A percentile compares a stretch with the other conserved stretches of the same genome.
phyloP scores from a whole-genome alignment of 2,797 vertebrate genomes.

The Rhyacichthys aspro region DNA sequence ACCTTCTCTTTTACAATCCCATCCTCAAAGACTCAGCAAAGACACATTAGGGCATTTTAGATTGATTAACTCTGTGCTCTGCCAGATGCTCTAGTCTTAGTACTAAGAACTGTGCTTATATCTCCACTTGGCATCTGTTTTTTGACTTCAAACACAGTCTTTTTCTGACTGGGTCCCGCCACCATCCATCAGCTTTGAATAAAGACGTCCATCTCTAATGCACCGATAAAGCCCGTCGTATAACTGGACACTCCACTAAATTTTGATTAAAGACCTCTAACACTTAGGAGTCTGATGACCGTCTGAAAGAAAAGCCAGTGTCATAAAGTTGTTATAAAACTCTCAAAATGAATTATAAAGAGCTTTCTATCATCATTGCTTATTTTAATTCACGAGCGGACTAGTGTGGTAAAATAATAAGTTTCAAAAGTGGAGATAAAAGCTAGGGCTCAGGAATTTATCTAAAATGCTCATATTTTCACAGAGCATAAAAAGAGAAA shows the following conservation, averaged over 20 bases:
- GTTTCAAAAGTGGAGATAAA: conserved; percentile 53
- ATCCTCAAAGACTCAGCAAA: background rate
- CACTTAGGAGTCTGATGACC: conserved; percentile 52
- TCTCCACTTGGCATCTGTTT: conserved; percentile 19
- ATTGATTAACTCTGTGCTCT: conserved; percentile 18
- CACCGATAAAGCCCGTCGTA: conserved; percentile 62
- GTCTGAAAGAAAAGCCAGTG: conserved; percentile 52
- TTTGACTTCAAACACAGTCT: conserved; percentile 10
- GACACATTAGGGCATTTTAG: conserved; percentile 4
- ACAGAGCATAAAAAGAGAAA: conserved; percentile 11
- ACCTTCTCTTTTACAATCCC: background rate
- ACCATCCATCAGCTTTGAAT: conserved; percentile 32
- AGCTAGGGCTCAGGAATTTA: conserved; percentile 48
- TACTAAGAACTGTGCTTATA: background rate
- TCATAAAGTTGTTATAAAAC: conserved; percentile 60
- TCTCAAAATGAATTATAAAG: conserved; percentile 59
- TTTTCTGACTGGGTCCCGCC: conserved; percentile 35
- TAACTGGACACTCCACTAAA: conserved; percentile 67
- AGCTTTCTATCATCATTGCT: conserved; percentile 46
- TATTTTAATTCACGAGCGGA: conserved; percentile 25
- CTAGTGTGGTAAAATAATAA: conserved; percentile 51
- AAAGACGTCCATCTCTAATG: conserved; percentile 63
- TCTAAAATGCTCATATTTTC: conserved; percentile 66
- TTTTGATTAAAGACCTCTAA: conserved; percentile 63
- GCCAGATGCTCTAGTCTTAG: conserved; percentile 1